Percentiles rank a stretch among this genome's conserved stretches.
Evolutionary conservation across 2,797 vertebrate species (phyloP).

Genomic region (Gymnoscopelus braueri): DNA sequence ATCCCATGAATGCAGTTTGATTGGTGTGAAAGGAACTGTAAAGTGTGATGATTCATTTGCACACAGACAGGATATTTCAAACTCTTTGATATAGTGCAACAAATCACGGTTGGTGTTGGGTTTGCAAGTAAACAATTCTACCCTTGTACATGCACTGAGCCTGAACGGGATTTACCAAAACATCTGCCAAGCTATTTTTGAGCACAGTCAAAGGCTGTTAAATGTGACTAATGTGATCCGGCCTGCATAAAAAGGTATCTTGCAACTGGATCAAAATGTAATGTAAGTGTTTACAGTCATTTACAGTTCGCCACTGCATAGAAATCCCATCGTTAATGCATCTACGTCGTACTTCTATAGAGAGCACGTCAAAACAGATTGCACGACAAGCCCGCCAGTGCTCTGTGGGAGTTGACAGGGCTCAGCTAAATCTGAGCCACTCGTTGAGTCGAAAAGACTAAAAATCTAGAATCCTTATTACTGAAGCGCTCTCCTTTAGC

Average conservation of each 20-base stretch:
- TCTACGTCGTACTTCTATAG: conserved; percentile 33
- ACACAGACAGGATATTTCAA: neutral
- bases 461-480: conserved; percentile 34
- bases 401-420: conserved; percentile 44
- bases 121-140: neutral
- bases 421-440: conserved; percentile 34
- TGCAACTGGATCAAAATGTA: conserved; percentile 42
- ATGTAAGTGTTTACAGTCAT: conserved; percentile 25
- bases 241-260: conserved; percentile 31
- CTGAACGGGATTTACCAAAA: neutral
- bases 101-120: neutral
- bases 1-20: neutral
- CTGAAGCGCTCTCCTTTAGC: neutral
- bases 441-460: conserved; percentile 26
- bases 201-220: conserved; percentile 35
- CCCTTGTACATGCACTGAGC: neutral
- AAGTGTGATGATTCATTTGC: conserved; percentile 7
- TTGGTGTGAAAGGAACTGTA: neutral
- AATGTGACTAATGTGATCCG: conserved; percentile 48
- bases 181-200: conserved; percentile 10
- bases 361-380: conserved; percentile 38
- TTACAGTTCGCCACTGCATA: conserved; percentile 30
- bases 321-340: conserved; percentile 33
- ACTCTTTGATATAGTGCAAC: neutral
- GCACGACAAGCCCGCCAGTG: conserved; percentile 23